phyloP scores from a whole-genome alignment of 2,888 invertebrate species.

The Monoplex corrugatus region DNA sequence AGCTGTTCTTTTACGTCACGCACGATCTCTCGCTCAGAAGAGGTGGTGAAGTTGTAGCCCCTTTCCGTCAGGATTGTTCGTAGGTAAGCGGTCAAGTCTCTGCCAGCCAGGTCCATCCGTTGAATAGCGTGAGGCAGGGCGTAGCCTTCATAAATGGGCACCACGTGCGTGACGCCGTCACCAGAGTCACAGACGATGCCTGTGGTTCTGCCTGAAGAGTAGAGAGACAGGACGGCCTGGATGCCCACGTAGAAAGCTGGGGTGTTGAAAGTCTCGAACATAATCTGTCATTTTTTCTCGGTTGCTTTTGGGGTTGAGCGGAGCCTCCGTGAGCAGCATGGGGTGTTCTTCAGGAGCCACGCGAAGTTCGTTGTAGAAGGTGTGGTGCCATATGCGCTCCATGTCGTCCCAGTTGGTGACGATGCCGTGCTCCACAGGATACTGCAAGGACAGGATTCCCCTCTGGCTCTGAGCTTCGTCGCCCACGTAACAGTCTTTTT shows the following conservation, averaged over 20 bases:
- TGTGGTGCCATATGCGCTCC: slow-evolving; percentile 74
- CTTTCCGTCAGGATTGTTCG: slow-evolving; percentile 76
- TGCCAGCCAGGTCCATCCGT: slow-evolving; percentile 66
- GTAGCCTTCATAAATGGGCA: slow-evolving; percentile 63
- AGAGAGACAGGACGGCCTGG: slow-evolving; percentile 87
- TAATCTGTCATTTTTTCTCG: slow-evolving; percentile 69
- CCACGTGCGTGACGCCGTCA: slow-evolving; percentile 47
- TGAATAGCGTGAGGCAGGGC: slow-evolving; percentile 70
- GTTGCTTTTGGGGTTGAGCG: slow-evolving; percentile 76
- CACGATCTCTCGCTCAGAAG: slow-evolving; percentile 72
- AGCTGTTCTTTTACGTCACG: slow-evolving; percentile 82
- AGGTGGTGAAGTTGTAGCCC: slow-evolving; percentile 80
- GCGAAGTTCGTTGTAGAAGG: slow-evolving; percentile 88
- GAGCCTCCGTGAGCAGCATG: slow-evolving; percentile 95
- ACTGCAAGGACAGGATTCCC: slow-evolving; percentile 49
- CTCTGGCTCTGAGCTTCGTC: slow-evolving; percentile 32
- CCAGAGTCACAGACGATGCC: slow-evolving; percentile 45
- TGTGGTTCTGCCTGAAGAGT: slow-evolving; percentile 34
- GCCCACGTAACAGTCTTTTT: slow-evolving; percentile 19
- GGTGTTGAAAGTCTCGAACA: slow-evolving; percentile 90
- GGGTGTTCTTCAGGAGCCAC: slow-evolving; percentile 98
- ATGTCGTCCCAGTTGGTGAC: slow-evolving; percentile 78
- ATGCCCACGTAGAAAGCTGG: slow-evolving; percentile 97
- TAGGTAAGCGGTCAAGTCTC: slow-evolving; percentile 68
- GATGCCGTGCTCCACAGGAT: slow-evolving; percentile 77